These are phyloP conservation scores for Isoperla grammatica DNA, from an alignment of 2,888 invertebrate genomes.

Conservation along the genomic window DNA sequence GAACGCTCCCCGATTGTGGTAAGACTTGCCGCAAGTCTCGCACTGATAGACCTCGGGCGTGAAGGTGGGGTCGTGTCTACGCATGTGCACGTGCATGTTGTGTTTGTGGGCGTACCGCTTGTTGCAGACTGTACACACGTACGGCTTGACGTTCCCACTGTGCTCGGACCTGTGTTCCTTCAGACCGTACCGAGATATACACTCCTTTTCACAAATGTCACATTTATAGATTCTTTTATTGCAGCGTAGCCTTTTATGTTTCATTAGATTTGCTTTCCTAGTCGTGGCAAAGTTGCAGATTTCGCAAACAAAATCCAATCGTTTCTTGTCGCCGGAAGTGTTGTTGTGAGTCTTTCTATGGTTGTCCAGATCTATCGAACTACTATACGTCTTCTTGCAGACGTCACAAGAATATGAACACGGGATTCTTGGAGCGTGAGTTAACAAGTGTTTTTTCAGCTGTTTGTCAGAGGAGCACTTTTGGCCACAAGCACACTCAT, in stretches of 20 bases:
- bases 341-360: no score
- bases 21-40: no score
- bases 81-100: no score
- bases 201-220: conserved; percentile 45
- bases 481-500: background rate
- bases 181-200: conserved; percentile 15
- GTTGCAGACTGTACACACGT: no score
- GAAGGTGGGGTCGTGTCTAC: no score
- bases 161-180: conserved; percentile 4
- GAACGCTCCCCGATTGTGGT: no score
- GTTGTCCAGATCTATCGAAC: no score
- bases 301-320: conserved; percentile 32
- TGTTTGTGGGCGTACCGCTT: no score
- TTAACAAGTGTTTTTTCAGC: background rate
- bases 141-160: background rate
- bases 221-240: conserved; percentile 37
- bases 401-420: background rate
- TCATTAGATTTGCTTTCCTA: conserved; percentile 39
- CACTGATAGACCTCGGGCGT: no score
- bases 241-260: conserved; percentile 37
- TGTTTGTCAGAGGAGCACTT: background rate
- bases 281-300: conserved; percentile 37
- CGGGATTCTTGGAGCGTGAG: no score
- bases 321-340: no score
- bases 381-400: no score